Evolutionary conservation across 2,113 vertebrate genomes (phyloP).

Genomic region (Geococcyx californianus): DNA sequence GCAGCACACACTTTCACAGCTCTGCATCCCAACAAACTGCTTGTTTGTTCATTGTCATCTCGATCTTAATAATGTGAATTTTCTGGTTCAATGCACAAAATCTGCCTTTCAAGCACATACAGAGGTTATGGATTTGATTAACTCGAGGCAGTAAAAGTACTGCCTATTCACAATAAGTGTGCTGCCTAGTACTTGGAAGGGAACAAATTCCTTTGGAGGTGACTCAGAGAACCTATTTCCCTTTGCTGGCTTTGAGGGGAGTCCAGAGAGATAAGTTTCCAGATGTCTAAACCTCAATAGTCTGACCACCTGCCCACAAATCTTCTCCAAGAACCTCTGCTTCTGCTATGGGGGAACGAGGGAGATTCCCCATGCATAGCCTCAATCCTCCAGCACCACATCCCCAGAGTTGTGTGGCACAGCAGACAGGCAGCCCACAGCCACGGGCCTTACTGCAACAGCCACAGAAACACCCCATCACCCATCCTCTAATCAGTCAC

Average conservation of each 20-base stretch:
- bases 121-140: neutral
- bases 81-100: neutral
- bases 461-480: rapidly evolving
- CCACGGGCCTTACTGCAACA: neutral
- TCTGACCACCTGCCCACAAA: neutral
- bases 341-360: rapidly evolving
- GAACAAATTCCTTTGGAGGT: neutral
- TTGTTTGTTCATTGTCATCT: neutral
- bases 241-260: neutral
- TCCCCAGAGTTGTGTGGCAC: neutral
- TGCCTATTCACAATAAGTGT: neutral
- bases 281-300: neutral
- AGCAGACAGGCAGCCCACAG: neutral
- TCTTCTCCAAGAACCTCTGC: neutral
- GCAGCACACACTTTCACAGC: neutral
- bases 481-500: neutral
- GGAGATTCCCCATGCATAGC: neutral
- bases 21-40: neutral
- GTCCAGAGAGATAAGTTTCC: neutral
- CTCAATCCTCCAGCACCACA: neutral
- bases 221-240: neutral
- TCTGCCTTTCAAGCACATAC: neutral
- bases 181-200: neutral
- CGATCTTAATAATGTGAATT: neutral
- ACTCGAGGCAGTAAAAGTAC: neutral